Percentiles rank a stretch among this genome's conserved stretches.
Conservation (phyloP, 2,113 vertebrate species). For the Pyxicephalus adspersus region DNA sequence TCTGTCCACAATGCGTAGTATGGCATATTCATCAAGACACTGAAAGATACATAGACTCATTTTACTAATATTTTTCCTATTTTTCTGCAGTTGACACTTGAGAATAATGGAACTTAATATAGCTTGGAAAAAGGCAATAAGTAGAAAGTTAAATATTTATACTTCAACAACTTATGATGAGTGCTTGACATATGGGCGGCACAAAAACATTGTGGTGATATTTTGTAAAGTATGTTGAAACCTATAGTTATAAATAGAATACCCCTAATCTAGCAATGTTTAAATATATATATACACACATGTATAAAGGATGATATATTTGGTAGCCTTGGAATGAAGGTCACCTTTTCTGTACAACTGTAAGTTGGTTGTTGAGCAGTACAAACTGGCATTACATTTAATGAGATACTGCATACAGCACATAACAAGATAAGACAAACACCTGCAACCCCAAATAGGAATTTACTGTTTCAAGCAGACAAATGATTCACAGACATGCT, state of each 20-base stretch:
- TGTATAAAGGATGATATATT: not conserved
- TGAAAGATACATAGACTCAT: not conserved
- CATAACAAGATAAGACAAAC: conserved; percentile 17
- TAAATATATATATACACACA: not conserved
- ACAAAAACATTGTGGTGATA: not conserved
- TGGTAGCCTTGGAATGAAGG: not conserved
- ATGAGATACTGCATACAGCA: conserved; percentile 19
- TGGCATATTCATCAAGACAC: not conserved
- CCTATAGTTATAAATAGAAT: not conserved
- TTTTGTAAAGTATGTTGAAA: not conserved
- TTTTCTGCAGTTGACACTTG: not conserved
- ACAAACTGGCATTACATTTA: conserved; percentile 19
- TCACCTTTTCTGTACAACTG: conserved; percentile 6
- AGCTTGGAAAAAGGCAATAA: not conserved
- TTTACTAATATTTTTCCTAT: not conserved
- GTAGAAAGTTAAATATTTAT: not conserved
- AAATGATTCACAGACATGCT: conserved; percentile 4
- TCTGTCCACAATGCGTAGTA: too few species aligned
- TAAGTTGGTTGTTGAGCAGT: not conserved
- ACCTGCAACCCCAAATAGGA: conserved; percentile 23
- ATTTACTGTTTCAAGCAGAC: conserved; percentile 8
- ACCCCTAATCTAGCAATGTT: not conserved
- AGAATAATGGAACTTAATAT: not conserved
- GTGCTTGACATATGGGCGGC: not conserved
- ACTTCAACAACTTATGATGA: not conserved